phyloP scores from a whole-genome alignment of 2,797 vertebrate genomes.

The Hoplostethus atlanticus region DNA sequence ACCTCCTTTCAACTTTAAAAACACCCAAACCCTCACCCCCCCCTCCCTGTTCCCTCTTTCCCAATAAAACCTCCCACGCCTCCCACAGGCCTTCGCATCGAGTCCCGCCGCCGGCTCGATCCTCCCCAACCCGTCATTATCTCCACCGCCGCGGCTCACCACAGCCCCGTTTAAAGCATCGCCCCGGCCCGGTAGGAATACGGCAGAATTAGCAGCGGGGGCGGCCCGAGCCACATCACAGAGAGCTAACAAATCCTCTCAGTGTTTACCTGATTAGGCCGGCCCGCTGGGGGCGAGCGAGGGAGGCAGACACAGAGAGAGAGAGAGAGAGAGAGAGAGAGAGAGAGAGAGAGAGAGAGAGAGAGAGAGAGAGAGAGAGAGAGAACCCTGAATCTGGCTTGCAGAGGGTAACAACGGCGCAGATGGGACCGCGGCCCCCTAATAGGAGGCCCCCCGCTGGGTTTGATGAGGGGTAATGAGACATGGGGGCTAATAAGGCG shows the following conservation, averaged over 20 bases:
- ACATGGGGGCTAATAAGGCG: not conserved
- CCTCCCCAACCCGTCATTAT: constrained; percentile 42
- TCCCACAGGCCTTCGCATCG: constrained; percentile 26
- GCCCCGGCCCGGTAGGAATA: constrained; percentile 8
- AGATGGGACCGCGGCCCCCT: constrained; percentile 41
- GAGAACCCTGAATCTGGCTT: constrained; percentile 26
- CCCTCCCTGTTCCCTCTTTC: not conserved
- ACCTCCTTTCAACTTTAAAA: constrained; percentile 6
- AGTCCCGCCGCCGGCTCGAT: constrained; percentile 17
- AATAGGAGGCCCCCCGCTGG: constrained; percentile 49
- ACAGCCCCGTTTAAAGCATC: constrained; percentile 3
- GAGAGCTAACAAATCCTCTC: constrained; percentile 41
- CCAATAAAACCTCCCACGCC: constrained; percentile 23
- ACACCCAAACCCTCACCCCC: not conserved
- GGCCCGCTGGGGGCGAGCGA: not conserved
- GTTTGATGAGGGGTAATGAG: constrained; percentile 49
- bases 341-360: constrained; percentile 3
- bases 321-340: constrained; percentile 10
- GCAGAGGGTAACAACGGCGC: constrained; percentile 25
- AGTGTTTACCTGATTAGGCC: constrained; percentile 58
- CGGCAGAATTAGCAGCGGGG: constrained; percentile 10
- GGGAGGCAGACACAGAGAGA: not conserved
- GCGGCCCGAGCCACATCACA: constrained; percentile 20
- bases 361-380: constrained; percentile 7
- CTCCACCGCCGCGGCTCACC: constrained; percentile 31